Evolutionary conservation across 1,140 invertebrate genomes (phyloP).

Genomic region (Mercenaria mercenaria): DNA sequence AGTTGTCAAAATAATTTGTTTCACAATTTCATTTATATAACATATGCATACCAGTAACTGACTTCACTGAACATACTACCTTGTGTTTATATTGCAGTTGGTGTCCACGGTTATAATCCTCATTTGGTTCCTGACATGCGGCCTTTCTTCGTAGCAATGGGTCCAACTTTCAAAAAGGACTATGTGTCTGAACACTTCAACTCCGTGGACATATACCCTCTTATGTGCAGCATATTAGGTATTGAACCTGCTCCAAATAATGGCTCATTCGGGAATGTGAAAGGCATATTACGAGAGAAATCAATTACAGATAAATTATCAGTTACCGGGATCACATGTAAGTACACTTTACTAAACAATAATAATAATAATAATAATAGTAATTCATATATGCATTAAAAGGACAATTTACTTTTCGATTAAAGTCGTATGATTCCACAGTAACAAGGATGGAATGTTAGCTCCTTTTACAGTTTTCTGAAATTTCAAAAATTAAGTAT

Average conservation of each 20-base stretch:
- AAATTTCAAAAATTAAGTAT: not conserved
- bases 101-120: conserved; percentile 77
- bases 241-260: conserved; percentile 75
- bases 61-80: too few species aligned
- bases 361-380: too few species aligned
- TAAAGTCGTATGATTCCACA: not conserved
- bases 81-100: conserved; percentile 55
- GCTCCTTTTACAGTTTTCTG: not conserved
- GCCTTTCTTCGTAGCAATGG: conserved; percentile 90
- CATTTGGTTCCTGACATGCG: conserved; percentile 86
- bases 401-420: not conserved
- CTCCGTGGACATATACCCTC: conserved; percentile 89
- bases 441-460: too few species aligned
- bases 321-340: conserved; percentile 60
- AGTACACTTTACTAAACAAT: not conserved
- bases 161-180: conserved; percentile 88
- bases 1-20: too few species aligned
- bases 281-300: conserved; percentile 42
- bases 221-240: conserved; percentile 89
- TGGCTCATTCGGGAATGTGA: conserved; percentile 74
- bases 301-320: conserved; percentile 33
- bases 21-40: too few species aligned
- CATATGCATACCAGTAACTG: too few species aligned
- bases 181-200: conserved; percentile 87
- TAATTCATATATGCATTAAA: too few species aligned